Conservation (phyloP, 2,113 vertebrate genomes). For the Cygnus atratus region DNA sequence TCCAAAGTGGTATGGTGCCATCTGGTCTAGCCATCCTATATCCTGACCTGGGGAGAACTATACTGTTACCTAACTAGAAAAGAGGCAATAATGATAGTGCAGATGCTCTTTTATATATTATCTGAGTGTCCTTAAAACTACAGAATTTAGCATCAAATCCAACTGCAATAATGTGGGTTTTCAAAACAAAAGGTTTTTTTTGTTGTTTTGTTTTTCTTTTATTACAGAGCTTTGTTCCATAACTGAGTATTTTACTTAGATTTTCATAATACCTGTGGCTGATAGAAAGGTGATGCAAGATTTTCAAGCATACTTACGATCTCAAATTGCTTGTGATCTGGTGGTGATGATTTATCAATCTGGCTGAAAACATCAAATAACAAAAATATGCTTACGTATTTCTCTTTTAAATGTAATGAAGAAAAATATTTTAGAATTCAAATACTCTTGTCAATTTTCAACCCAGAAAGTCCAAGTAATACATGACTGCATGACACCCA, state of each 20-base stretch:
- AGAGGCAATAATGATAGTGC: neutral
- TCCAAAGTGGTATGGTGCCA: neutral
- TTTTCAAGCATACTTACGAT: neutral
- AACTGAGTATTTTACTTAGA: neutral
- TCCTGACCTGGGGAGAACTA: neutral
- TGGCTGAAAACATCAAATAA: neutral
- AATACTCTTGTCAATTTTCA: neutral
- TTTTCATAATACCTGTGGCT: neutral
- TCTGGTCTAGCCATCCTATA: neutral
- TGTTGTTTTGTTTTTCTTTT: neutral
- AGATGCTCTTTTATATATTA: neutral
- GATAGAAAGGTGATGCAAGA: neutral
- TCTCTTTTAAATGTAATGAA: neutral
- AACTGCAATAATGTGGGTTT: neutral
- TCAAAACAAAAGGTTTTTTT: fast-evolving
- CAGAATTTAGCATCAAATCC: neutral
- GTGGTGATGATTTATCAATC: neutral
- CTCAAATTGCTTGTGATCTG: neutral
- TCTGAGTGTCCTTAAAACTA: neutral
- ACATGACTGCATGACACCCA: neutral
- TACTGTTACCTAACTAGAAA: neutral
- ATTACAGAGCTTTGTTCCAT: neutral
- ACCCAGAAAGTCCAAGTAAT: neutral
- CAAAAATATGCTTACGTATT: neutral
- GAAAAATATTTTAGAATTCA: neutral